Base-by-base conservation (phyloP, 1,140 invertebrate species). In the Sipha flava region DNA sequence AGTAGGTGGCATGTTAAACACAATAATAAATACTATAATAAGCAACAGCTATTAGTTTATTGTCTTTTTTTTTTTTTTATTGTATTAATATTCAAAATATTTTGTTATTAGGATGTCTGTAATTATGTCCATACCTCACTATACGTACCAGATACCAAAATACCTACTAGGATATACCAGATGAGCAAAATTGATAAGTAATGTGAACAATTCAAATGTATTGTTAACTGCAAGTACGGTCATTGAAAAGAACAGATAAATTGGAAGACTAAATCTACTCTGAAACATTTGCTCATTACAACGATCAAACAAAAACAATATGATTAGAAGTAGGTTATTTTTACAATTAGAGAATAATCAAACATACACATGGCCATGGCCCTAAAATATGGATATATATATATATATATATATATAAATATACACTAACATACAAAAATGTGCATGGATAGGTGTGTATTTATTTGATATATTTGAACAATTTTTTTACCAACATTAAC, bases 81-180 rank as follows among this genome's bases (percentile, higher is more conserved):
- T 29, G 18, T 31, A 49, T 29, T 73, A 37, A 31, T 57, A 57
- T 16, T 16, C n/a, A 23, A 37, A 57, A 4, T 3, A 14, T 79
- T 9, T 81, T 70, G 82, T 83, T 90, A 88, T 81, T 87, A 91
- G 90, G 84, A 89, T 91, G 88, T 90, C 90, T 31, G 88, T 92
- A 84, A 86, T 92, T 81, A 92, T 91, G 91, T 90, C 91, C 81
- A 90, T 93, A 84, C 91, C 91, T 79, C 88, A 90, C 85, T 90
- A 92, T 83, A 91, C 91, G 21, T 92, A 91, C 85, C 90, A 91
- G 86, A 88, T 92, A 87, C 91, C 91, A 82, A 92, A 92, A 86
- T 92, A 91, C 85, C 90, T 93, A 73, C 86, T 92, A 85, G 90
- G 91, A 59, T 85, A 77, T 10, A 18, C 91, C 75, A 90, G 90